Base-by-base conservation (phyloP, 2,113 vertebrate genomes). In the Oncorhynchus mykiss region DNA sequence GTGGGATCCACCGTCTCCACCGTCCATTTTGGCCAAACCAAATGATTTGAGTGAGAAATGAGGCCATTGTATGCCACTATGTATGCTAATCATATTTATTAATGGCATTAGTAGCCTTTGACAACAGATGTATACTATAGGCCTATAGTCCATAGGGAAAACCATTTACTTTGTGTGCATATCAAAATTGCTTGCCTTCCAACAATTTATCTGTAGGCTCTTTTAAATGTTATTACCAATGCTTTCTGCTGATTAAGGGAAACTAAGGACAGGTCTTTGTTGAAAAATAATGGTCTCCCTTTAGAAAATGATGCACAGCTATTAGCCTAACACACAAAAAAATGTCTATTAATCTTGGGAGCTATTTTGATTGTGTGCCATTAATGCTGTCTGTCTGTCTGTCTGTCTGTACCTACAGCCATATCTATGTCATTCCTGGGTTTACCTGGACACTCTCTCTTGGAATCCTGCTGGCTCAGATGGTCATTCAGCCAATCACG, bases 401-500 rank as follows among this genome's bases (percentile, higher is more conserved):
- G 27, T 27, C 27, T 27, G 27, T 27, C 27, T 27, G 27, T 31
- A 31, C 79, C 77, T 80, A 29, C 87, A 92, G 91, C 31, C 90
- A 91, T 73, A 27, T 92, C 72, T 90, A 89, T 3, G 71, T 93
- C 74, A 92, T 94, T 78, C 91, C 90, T 0, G 87, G 77, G 29
- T 94, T 94, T 86, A 92, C 92, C 54, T 93, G 92, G 91, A 88
- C 80, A 20, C 86, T 93, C 1, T 87, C 89, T 20, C 83, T 91
- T 6, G 88, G 86, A 5, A 90, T 94, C 45, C 64, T 94, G 66
- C 66, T 92, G 18, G 91, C 88, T 57, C 90, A 93, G 73, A 68
- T 77, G 3, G 13, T 91, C 74, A 91, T 93, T 78, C 91, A 92
- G 81, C 93, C 93, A 64, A 78, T 93, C 82, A 92, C 88, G 0